Evolutionary conservation across 2,113 vertebrate genomes (phyloP), one percentile per base, ranked within the genome.

Genomic region (Pseudois nayaur): DNA sequence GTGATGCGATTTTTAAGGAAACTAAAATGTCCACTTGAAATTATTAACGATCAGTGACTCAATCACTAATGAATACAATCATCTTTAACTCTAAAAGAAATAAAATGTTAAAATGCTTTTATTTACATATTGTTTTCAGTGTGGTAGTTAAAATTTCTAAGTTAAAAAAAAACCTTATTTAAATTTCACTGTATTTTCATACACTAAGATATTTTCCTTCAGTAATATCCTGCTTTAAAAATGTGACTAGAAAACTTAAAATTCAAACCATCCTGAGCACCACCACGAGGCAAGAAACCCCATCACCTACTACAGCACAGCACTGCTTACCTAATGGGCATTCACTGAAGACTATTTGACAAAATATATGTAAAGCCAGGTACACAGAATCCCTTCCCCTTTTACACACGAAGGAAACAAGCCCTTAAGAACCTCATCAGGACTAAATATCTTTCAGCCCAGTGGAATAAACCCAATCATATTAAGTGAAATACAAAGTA

Each of bases 51-150:
- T n/a, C 33, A 55, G 21, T 79, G 36, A 59, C 3, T 82, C 19
- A 81, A 89, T 76, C 71, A 76, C 71, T 76, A 43, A 45, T 52
- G 59, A 93, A 64, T 11, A 12, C 12, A 91, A 48, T 19, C n/a
- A 87, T 55, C 48, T 96, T 96, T 87, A 81, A 45, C 59, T 93
- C 21, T 82, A 59, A 86, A 93, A 83, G 33, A 76, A 90, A 33
- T 16, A 60, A 67, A 94, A 89, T 54, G 17, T n/a, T 85, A 84
- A 90, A 45, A 57, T 33, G 78, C 16, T 17, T 74, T 25, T 31
- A 86, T 21, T 88, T 76, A 78, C 16, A 43, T 59, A 43, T 27
- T 54, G 31, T 76, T 89, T 83, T 89, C 29, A 83, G 14, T 81
- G 57, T 27, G 43, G 17, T 15, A 94, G 33, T 89, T 78, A 64